These are phyloP conservation scores for Philypnodon macrostomus DNA, from an alignment of 2,797 vertebrate species.

Conservation along the genomic window DNA sequence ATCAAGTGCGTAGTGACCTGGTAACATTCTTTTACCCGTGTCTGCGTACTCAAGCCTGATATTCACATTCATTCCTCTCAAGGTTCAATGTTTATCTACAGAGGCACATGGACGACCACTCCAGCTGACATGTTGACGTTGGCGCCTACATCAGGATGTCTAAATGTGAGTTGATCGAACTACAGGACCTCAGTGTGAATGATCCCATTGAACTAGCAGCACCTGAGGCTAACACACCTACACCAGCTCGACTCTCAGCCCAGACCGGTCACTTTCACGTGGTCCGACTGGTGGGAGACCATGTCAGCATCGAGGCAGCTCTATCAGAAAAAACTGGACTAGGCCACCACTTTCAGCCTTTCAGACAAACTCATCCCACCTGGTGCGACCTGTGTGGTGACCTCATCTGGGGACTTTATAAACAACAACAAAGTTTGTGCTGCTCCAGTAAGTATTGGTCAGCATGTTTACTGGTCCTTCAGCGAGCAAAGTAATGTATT, in stretches of 20 bases:
- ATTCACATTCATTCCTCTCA: constrained; percentile 8
- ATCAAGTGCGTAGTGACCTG: constrained; percentile 5
- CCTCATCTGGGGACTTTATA: constrained; percentile 95
- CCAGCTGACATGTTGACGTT: constrained; percentile 42
- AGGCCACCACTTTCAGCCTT: constrained; percentile 88
- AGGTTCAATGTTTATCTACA: not conserved
- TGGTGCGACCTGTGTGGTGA: constrained; percentile 98
- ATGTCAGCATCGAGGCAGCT: constrained; percentile 53
- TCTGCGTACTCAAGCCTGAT: not conserved
- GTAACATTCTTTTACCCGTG: not conserved
- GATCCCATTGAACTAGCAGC: constrained; percentile 78
- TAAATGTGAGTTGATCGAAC: constrained; percentile 89
- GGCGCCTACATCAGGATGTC: constrained; percentile 69
- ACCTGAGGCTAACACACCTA: constrained; percentile 21
- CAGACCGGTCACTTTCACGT: constrained; percentile 57
- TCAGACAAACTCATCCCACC: constrained; percentile 84
- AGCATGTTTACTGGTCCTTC: not conserved
- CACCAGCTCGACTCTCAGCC: constrained; percentile 66
- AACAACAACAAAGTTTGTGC: constrained; percentile 88
- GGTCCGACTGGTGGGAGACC: constrained; percentile 71
- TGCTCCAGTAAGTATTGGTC: constrained; percentile 86
- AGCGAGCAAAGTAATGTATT: not conserved
- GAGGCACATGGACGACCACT: constrained; percentile 23
- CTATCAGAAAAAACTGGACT: constrained; percentile 62
- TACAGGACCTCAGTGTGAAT: constrained; percentile 80